Base-by-base conservation (phyloP, 1,140 invertebrate species). In the Megalopta genalis region DNA sequence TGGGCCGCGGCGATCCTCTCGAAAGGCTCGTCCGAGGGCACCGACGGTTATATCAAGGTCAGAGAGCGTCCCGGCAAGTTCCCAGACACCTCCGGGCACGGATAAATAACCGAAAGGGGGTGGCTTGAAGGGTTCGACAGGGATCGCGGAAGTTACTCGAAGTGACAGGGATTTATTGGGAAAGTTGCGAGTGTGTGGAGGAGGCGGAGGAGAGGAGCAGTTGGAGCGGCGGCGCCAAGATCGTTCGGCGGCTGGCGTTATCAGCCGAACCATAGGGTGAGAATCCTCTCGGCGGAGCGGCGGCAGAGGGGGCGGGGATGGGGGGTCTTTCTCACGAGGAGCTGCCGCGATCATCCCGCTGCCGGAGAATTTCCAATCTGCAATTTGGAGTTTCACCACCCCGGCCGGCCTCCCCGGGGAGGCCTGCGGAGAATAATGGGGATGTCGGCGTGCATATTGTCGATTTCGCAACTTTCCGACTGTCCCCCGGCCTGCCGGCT, bases 311-410 rank as follows among this genome's bases (percentile, higher is more conserved):
- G 39, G 73, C 70, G 66, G 16, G 49, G 52, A 46, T 1, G 49
- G 52, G 37, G 49, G 73, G 63, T 60, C n/a, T n/a, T 75, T 69
- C 52, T 66, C 32, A 46, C 27, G 59, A 60, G 75, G 78, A 37
- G 27, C 46, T 46, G 14, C 57, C 42, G 49, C 37, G 67, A 77
- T 69, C 66, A 81, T 77, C 74, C 66, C 39, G 72, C 39, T 57
- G 65, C 75, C 76, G 63, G 73, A 82, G 83, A 85, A 85, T 85
- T 85, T 85, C 83, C 83, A 85, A 85, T 85, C 81, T 85, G 83
- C 81, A 85, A 83, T 85, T 85, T 85, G 73, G 77, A 85, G 81
- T 85, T 80, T 80, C 72, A 68, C 81, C 74, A 75, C 63, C 77
- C 42, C 52, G 27, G 8, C 39, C 71, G 52, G 46, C 49, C 74